A percentile compares a stretch with the other conserved stretches of the same genome.
These are phyloP conservation scores for Hipparchia sbordonii DNA, from an alignment of 2,888 invertebrate genomes.

Conservation along the genomic window DNA sequence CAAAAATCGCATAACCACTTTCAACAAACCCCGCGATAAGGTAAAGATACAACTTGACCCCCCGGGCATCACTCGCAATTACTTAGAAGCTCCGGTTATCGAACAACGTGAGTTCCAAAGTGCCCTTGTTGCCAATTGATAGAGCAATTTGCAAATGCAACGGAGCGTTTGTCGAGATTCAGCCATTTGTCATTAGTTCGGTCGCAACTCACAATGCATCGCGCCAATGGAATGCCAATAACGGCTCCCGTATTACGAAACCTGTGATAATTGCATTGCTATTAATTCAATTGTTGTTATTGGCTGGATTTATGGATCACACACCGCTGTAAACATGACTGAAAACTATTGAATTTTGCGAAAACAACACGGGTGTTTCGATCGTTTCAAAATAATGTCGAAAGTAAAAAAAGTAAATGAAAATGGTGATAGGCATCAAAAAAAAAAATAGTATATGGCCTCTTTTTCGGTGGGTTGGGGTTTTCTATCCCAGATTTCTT, in stretches of 20 bases:
- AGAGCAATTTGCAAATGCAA: slow-evolving; percentile 19
- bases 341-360: no score
- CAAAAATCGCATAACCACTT: no score
- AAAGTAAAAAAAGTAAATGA: no score
- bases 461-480: no score
- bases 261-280: not conserved
- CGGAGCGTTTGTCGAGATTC: slow-evolving; percentile 19
- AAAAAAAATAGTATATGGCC: no score
- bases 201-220: slow-evolving; percentile 8
- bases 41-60: not conserved
- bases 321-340: no score
- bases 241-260: slow-evolving; percentile 6
- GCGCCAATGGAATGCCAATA: slow-evolving; percentile 17
- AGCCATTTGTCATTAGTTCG: slow-evolving; percentile 18
- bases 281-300: not conserved
- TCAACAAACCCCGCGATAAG: no score
- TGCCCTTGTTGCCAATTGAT: slow-evolving; percentile 11
- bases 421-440: no score
- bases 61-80: not conserved
- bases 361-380: no score
- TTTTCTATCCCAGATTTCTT: no score
- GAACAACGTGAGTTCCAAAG: not conserved
- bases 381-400: no score
- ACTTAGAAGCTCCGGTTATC: not conserved
- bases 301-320: slow-evolving; percentile 3